phyloP scores from a whole-genome alignment of 23 tunicate genomes.

The Halocynthia aurantium region DNA sequence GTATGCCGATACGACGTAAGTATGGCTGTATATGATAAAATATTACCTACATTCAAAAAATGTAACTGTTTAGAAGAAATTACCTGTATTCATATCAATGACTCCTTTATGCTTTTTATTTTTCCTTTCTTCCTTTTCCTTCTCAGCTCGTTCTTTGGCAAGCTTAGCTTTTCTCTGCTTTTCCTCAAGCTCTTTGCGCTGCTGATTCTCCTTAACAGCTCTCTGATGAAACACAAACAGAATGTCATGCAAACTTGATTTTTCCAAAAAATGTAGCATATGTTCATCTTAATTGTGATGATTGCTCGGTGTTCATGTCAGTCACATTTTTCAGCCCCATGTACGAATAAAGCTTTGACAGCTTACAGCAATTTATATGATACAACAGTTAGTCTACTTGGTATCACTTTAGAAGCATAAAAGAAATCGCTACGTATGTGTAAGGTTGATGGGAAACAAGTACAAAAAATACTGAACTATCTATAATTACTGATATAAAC shows the following conservation, averaged over 20 bases:
- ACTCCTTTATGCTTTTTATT: constrained; percentile 46
- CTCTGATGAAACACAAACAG: constrained; percentile 18
- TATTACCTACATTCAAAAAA: too few relatives aligned
- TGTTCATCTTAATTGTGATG: too few relatives aligned
- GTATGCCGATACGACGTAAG: too few relatives aligned
- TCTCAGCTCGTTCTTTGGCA: constrained; percentile 79
- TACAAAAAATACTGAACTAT: not conserved
- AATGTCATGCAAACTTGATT: constrained; percentile 11
- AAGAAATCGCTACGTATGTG: too few relatives aligned
- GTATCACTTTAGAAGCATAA: too few relatives aligned
- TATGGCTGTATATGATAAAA: too few relatives aligned
- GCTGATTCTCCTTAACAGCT: constrained; percentile 76
- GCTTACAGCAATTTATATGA: too few relatives aligned
- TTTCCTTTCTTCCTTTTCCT: constrained; percentile 86
- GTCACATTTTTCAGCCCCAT: too few relatives aligned
- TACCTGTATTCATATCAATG: constrained; percentile 27
- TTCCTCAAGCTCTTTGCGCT: constrained; percentile 64
- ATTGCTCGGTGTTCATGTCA: too few relatives aligned
- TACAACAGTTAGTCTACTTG: not conserved
- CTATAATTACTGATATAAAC: too few relatives aligned
- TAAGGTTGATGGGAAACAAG: not conserved
- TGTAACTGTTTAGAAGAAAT: not conserved
- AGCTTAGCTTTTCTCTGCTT: constrained; percentile 70
- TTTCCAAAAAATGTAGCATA: too few relatives aligned
- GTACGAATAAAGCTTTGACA: too few relatives aligned